Evolutionary conservation across 2,113 vertebrate genomes (phyloP).

Genomic region (Hylia prasina): DNA sequence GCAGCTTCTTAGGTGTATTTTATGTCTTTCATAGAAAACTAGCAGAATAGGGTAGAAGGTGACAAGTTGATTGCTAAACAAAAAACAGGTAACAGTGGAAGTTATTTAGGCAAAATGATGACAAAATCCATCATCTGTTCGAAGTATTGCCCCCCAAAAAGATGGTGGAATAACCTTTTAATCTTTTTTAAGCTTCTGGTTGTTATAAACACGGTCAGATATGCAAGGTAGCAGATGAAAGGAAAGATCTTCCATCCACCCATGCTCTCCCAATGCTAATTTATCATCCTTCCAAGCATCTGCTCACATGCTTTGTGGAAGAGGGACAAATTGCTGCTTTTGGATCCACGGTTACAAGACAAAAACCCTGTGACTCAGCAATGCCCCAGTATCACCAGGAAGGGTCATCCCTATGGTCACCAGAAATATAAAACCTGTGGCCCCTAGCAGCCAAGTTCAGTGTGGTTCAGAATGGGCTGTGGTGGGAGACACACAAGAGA

Average conservation of each 20-base stretch:
- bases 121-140: background rate
- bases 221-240: background rate
- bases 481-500: background rate
- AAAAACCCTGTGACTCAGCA: background rate
- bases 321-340: background rate
- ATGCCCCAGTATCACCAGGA: background rate
- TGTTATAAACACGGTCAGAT: background rate
- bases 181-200: background rate
- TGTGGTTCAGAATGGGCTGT: rapidly evolving
- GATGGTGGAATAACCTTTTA: background rate
- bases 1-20: background rate
- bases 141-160: background rate
- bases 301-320: background rate
- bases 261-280: background rate
- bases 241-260: background rate
- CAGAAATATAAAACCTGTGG: background rate
- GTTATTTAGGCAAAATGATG: background rate
- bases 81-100: background rate
- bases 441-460: background rate
- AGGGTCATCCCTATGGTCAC: background rate
- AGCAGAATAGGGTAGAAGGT: background rate
- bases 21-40: background rate
- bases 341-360: background rate
- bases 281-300: background rate
- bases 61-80: background rate